phyloP scores from a whole-genome alignment of 2,888 invertebrate species.

The Tachina lurida region DNA sequence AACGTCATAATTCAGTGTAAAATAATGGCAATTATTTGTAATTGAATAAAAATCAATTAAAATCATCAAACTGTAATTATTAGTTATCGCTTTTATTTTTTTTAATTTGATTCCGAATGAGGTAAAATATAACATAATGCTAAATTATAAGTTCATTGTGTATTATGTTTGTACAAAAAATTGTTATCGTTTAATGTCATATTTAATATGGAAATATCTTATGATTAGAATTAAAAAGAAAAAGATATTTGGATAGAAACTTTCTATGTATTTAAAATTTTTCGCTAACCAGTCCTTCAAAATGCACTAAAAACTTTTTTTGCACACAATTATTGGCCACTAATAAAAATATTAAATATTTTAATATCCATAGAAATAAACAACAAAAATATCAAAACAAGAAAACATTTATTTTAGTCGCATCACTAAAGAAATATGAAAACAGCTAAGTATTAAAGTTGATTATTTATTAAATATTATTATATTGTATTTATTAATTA shows the following conservation, averaged over 20 bases:
- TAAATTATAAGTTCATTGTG: slow-evolving; percentile 1
- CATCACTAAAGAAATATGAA: slow-evolving; percentile 13
- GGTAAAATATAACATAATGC: slow-evolving; percentile 16
- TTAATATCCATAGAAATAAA: slow-evolving; percentile 1
- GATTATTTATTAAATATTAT: slow-evolving; percentile 5
- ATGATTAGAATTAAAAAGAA: no score
- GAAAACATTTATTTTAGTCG: slow-evolving; percentile 28
- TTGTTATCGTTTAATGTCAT: not conserved
- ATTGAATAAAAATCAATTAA: slow-evolving; percentile 25
- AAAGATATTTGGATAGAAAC: not conserved
- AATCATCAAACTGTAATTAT: slow-evolving; percentile 1
- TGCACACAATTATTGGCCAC: slow-evolving; percentile 56
- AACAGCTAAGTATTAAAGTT: slow-evolving; percentile 4
- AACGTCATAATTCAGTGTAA: slow-evolving; percentile 27
- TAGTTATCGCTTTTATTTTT: slow-evolving; percentile 28
- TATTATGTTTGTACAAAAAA: not conserved
- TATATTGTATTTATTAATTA: no score
- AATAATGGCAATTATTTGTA: slow-evolving; percentile 29
- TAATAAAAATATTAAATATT: slow-evolving; percentile 43
- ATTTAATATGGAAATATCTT: slow-evolving; percentile 38
- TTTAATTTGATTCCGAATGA: slow-evolving; percentile 8
- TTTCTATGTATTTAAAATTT: not conserved
- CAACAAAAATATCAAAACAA: slow-evolving; percentile 25
- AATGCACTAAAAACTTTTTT: slow-evolving; percentile 53
- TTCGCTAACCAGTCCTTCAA: not conserved